Percentiles rank a stretch among this genome's conserved stretches.
Evolutionary conservation across 92 coral and sea anemone genomes (phyloP).

Genomic region (Pocillopora meandrina): DNA sequence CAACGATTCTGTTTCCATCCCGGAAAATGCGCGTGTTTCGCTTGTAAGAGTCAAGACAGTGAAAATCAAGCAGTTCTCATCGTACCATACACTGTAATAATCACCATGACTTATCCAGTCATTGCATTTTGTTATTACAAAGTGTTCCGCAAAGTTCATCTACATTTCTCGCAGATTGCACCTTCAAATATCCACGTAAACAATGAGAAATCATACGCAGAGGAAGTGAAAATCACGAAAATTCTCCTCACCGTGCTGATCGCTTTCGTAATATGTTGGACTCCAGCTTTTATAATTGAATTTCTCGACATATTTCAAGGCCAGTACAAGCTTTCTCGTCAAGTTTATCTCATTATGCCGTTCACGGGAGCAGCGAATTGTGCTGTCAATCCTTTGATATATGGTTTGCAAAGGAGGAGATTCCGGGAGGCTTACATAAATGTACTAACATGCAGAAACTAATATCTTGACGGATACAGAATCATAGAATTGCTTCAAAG

Average conservation of each 20-base stretch:
- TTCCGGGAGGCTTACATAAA: conserved; percentile 20
- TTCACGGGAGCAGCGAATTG: conserved; percentile 6
- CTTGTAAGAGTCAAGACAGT: not conserved
- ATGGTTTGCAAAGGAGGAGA: not conserved
- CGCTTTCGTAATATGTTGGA: conserved; percentile 6
- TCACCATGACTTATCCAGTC: not conserved
- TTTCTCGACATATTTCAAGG: conserved; percentile 1
- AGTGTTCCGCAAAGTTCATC: conserved; percentile 17
- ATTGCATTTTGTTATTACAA: conserved; percentile 6
- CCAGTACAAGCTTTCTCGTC: conserved; percentile 16
- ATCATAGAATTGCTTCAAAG: too few species aligned
- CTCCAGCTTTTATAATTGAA: not conserved
- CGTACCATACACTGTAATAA: not conserved
- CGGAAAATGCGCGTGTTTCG: not conserved
- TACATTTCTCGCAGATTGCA: conserved; percentile 1
- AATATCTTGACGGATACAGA: not conserved
- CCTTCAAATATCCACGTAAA: not conserved
- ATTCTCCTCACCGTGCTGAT: not conserved
- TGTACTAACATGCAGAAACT: not conserved
- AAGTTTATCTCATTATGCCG: conserved; percentile 9
- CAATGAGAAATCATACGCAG: not conserved
- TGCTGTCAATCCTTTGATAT: conserved; percentile 17
- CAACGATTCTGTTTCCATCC: conserved; percentile 16
- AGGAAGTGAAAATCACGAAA: conserved; percentile 20
- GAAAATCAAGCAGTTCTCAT: not conserved